Evolutionary conservation across 2,797 vertebrate species (phyloP), one percentile per base, ranked within the genome.

Genomic region (Rhabdomys pumilio): DNA sequence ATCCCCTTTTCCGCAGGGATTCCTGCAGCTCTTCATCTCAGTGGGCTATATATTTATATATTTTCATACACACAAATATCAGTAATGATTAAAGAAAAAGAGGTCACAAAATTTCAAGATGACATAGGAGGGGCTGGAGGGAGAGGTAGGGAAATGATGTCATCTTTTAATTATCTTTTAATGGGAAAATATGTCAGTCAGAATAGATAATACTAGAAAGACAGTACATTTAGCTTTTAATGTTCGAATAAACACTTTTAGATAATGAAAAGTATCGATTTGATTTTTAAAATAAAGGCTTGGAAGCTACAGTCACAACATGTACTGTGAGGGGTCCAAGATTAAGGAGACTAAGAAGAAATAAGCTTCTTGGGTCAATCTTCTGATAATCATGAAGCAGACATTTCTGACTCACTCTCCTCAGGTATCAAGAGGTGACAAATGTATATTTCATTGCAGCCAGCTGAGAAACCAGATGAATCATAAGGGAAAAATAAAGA

Each of bases 261-360:
- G 9, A n/a, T 77, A 67, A 91, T 31, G 15, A 80, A 26, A 41
- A 38, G 13, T 63, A 41, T 34, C 1, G 69, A 91, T 50, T 38
- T 59, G 26, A 31, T 57, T 69, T 80, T 87, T 55, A 72, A 47
- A 89, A 95, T 73, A 86, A 96, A 91, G 89, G 0, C 6, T 77
- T 90, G 31, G 87, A 65, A 93, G 41, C n/a, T 34, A 44, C 2
- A 82, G 3, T 77, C 22, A 59, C 0, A 44, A 0, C 3, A 3
- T 24, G 9, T 50, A 69, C 2, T 53, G 41, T 29, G 29, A 94
- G 72, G 3, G 55, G 44, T 67, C 26, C 55, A 79, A 75, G n/a
- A 1, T 13, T 6, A 13, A 55, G 7, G 17, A 50, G 44, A 22
- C 82, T 41, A 14, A 24, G 41, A 85, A 63, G 41, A 13, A 65